Percentiles rank a stretch among this genome's conserved stretches.
Evolutionary conservation across 2,797 vertebrate species (phyloP).

Genomic region (Telmatherina bonti): DNA sequence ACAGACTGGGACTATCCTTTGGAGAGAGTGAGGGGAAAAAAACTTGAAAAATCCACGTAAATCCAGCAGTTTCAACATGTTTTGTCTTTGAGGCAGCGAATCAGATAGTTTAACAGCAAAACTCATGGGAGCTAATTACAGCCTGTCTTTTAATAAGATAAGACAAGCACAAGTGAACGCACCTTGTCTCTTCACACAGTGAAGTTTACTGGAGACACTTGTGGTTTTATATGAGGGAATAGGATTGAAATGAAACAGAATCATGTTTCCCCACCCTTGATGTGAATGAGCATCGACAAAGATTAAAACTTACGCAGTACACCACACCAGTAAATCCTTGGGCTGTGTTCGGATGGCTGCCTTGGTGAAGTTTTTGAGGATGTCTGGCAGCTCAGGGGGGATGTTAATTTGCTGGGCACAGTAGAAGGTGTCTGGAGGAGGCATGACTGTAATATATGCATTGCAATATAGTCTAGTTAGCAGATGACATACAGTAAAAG

Average conservation of each 20-base stretch:
- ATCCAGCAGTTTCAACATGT: slow-evolving; percentile 18
- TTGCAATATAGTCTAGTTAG: slow-evolving; percentile 22
- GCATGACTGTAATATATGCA: slow-evolving; percentile 82
- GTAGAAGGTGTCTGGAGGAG: slow-evolving; percentile 90
- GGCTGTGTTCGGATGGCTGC: slow-evolving; percentile 96
- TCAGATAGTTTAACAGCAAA: slow-evolving; percentile 41
- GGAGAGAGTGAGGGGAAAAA: neutral
- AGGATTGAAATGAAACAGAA: slow-evolving; percentile 25
- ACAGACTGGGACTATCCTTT: slow-evolving; percentile 17
- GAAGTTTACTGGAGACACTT: slow-evolving; percentile 15
- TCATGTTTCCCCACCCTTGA: neutral
- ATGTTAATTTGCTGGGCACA: slow-evolving; percentile 95
- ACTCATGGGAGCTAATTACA: slow-evolving; percentile 65
- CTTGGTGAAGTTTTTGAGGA: slow-evolving; percentile 96
- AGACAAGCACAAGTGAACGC: slow-evolving; percentile 37
- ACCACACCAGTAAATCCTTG: slow-evolving; percentile 90
- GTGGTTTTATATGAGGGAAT: slow-evolving; percentile 21
- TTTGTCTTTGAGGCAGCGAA: slow-evolving; percentile 27
- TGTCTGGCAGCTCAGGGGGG: slow-evolving; percentile 89
- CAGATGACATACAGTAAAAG: slow-evolving; percentile 5
- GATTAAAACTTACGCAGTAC: slow-evolving; percentile 86
- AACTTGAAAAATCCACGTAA: slow-evolving; percentile 15
- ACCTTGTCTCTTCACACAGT: slow-evolving; percentile 8
- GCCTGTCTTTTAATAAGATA: slow-evolving; percentile 37
- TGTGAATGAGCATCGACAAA: neutral